These are phyloP conservation scores for Pararge aegeria DNA, from an alignment of 1,140 invertebrate genomes.

Conservation along the genomic window DNA sequence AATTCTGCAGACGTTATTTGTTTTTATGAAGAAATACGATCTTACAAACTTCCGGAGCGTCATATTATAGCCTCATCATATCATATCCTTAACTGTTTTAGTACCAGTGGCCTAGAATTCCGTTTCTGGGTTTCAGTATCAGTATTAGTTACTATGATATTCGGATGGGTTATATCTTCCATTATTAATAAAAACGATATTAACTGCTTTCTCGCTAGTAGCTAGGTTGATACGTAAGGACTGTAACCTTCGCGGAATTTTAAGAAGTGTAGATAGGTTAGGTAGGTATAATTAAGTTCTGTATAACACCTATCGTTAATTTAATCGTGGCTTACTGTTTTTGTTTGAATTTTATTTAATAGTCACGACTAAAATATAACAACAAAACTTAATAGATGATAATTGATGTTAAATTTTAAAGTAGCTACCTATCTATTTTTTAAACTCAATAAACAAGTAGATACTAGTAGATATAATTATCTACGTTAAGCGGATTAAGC, in stretches of 20 bases:
- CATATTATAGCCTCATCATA: too few relatives aligned
- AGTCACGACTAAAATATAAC: not conserved
- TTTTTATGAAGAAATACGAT: not conserved
- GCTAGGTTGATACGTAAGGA: too few relatives aligned
- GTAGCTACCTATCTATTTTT: not conserved
- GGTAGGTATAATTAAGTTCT: not conserved
- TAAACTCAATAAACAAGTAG: not conserved
- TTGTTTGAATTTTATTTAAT: not conserved
- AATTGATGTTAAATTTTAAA: not conserved
- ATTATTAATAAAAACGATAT: too few relatives aligned
- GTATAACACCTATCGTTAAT: not conserved
- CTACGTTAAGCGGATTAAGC: slow-evolving; percentile 1
- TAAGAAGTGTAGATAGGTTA: too few relatives aligned
- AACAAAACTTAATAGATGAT: not conserved
- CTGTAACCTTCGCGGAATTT: not conserved
- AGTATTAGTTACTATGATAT: too few relatives aligned
- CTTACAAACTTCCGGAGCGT: not conserved
- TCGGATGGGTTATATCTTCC: too few relatives aligned
- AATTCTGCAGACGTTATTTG: slow-evolving; percentile 7
- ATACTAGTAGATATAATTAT: not conserved
- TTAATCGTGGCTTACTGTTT: slow-evolving; percentile 2
- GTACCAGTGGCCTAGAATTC: too few relatives aligned
- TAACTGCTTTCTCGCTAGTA: too few relatives aligned
- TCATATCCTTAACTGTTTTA: too few relatives aligned
- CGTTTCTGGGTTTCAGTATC: too few relatives aligned